These are phyloP conservation scores for Chrysina gloriosa DNA, from an alignment of 2,888 invertebrate species.

Conservation along the genomic window DNA sequence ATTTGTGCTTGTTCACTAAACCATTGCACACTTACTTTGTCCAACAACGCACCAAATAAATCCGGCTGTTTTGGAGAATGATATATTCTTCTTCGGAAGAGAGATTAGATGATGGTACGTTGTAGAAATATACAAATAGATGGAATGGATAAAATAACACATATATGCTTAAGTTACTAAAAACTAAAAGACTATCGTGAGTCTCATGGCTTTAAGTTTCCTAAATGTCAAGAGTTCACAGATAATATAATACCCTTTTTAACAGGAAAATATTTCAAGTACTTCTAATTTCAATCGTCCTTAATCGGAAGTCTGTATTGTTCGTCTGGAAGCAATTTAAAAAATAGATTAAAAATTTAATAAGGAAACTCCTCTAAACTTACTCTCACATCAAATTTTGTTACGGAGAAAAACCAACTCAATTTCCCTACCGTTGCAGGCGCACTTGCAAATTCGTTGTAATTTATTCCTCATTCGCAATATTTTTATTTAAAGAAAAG, in stretches of 20 bases:
- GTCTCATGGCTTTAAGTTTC: no score
- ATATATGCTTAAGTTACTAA: background rate
- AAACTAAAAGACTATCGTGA: no score
- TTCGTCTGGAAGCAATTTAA: constrained; percentile 3
- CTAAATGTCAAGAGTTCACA: no score
- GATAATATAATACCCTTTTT: no score
- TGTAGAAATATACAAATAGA: no score
- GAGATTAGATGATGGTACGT: no score
- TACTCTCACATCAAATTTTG: constrained; percentile 21
- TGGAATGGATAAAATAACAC: background rate
- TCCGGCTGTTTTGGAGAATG: no score
- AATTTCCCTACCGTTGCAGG: constrained; percentile 21
- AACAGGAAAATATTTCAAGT: no score
- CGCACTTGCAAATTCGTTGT: constrained; percentile 27
- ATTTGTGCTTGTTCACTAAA: no score
- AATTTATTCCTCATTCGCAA: constrained; percentile 34
- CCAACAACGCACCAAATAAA: no score
- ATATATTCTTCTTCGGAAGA: no score
- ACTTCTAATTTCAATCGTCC: background rate
- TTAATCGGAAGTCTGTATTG: background rate
- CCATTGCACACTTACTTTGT: no score
- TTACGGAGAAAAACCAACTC: constrained; percentile 24
- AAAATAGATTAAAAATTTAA: constrained; percentile 22
- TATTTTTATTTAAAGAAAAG: constrained; percentile 38
- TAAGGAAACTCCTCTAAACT: constrained; percentile 23